Evolutionary conservation across 1,140 invertebrate genomes (phyloP), one percentile per base, ranked within the genome.

Genomic region (Neodiprion fabricii): DNA sequence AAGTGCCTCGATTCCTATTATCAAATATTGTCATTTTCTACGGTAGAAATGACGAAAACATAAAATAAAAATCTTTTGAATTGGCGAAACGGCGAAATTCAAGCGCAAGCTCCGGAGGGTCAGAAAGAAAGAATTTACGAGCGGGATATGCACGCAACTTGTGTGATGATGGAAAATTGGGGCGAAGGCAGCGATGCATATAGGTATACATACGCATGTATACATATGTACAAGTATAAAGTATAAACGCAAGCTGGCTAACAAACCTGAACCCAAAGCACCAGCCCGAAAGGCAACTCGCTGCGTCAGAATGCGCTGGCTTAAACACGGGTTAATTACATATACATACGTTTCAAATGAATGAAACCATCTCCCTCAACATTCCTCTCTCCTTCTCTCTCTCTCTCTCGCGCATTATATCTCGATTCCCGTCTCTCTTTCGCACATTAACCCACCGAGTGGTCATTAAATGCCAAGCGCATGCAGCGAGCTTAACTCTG

Each of bases 271-370:
- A 61, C 7, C 53, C 53, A 61, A 40, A 40, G 28, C 28, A 61
- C 53, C 28, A 17, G 53, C 53, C 53, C 53, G 53, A 61, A 61
- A 61, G 53, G 11, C 53, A 61, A 61, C 9, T 61, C 53, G 53
- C 53, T 61, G 53, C n/a, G 53, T 61, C 53, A 61, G 53, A 61
- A 61, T 61, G 53, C 53, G 11, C 11, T 14, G 53, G 11, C n/a
- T 61, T 61, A 61, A 61, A 61, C 53, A 61, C 53, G 53, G 7
- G 53, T 17, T 61, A 61, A 61, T 61, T 61, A 61, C 53, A 61
- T 61, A 61, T 61, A 61, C 53, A 61, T 61, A 9, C 53, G 5
- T 9, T 0, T 8, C 5, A 1, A 61, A 61, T 61, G n/a, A 61
- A 61, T 17, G 53, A 61, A 61, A 61, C n/a, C 11, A 61, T 61